Conservation (phyloP, 1,140 invertebrate genomes). For the Tetragonula clypearis region DNA sequence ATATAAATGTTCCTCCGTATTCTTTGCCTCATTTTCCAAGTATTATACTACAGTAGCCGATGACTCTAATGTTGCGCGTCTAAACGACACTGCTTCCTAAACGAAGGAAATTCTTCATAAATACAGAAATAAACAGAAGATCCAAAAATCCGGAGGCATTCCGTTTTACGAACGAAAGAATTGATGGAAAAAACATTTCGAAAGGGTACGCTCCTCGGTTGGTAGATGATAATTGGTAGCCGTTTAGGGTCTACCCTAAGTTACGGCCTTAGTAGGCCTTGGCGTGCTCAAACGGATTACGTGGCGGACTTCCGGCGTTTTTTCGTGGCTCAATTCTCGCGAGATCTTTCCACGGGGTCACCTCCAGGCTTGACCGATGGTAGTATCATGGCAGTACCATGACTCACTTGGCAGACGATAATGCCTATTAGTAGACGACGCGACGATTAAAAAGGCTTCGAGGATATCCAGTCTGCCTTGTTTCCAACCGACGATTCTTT, state of each 20-base stretch:
- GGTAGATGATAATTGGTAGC: constrained; percentile 42
- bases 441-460: constrained; percentile 34
- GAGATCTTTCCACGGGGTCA: constrained; percentile 39
- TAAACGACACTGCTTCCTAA: neutral
- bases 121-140: neutral
- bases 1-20: too few species aligned
- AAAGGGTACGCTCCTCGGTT: neutral
- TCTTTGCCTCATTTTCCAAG: too few species aligned
- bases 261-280: constrained; percentile 45
- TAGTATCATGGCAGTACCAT: neutral
- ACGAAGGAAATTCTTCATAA: neutral
- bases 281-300: constrained; percentile 56
- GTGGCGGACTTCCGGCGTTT: constrained; percentile 60
- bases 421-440: neutral
- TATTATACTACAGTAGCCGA: too few species aligned
- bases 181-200: neutral
- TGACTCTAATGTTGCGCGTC: neutral
- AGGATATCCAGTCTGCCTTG: constrained; percentile 30
- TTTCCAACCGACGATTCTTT: neutral
- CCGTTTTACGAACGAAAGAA: neutral
- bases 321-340: constrained; percentile 48
- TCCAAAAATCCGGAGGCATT: neutral
- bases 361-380: constrained; percentile 25
- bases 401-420: constrained; percentile 7
- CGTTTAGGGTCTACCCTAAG: constrained; percentile 40